Conservation (phyloP, 1,140 invertebrate genomes). For the Ruditapes philippinarum region DNA sequence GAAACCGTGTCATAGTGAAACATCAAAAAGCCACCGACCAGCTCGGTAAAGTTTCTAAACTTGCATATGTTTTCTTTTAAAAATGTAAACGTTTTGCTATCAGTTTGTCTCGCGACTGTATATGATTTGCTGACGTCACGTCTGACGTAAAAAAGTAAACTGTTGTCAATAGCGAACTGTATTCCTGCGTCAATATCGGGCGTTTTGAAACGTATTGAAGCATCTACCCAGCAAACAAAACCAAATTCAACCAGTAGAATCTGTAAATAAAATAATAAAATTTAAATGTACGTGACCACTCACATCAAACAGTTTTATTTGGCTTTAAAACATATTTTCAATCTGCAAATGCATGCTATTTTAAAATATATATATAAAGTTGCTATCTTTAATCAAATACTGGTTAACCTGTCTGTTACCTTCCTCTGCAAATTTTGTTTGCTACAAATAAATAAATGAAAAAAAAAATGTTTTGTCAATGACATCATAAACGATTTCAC, state of each 20-base stretch:
- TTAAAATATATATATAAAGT: no score
- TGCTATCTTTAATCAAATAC: no score
- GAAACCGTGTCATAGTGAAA: slow-evolving; percentile 13
- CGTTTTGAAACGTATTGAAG: background rate
- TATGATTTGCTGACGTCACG: background rate
- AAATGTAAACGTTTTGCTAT: background rate
- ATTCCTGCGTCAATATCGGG: background rate
- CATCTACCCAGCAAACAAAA: slow-evolving; percentile 49
- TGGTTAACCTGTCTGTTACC: background rate
- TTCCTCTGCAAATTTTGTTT: background rate
- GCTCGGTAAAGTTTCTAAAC: slow-evolving; percentile 35
- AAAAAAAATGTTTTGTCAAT: no score
- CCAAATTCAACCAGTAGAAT: slow-evolving; percentile 40
- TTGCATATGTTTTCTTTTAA: slow-evolving; percentile 38
- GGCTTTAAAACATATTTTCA: no score
- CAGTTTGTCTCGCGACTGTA: background rate
- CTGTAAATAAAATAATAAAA: background rate
- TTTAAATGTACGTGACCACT: background rate
- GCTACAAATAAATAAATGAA: background rate
- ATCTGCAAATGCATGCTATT: no score
- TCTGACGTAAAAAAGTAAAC: background rate
- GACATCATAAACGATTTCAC: no score
- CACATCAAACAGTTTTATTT: no score
- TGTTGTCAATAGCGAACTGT: background rate
- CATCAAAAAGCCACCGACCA: background rate